These are phyloP conservation scores for Hemibagrus wyckioides DNA, from an alignment of 2,113 vertebrate genomes.

Conservation along the genomic window DNA sequence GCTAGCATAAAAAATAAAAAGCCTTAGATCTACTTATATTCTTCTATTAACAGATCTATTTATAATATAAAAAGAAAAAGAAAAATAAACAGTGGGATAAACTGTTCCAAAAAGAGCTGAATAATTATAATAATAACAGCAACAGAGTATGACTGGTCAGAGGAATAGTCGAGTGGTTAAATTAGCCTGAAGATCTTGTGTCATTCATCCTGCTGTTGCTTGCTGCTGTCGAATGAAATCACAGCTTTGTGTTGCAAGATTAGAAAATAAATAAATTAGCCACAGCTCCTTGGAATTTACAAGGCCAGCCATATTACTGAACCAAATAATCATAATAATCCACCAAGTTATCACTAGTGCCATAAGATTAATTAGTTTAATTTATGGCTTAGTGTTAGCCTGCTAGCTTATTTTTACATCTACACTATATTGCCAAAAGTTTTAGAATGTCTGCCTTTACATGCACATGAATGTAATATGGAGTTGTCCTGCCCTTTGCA, in stretches of 20 bases:
- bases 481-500: too few relatives aligned
- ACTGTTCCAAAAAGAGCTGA: not conserved
- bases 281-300: too few relatives aligned
- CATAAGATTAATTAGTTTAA: too few relatives aligned
- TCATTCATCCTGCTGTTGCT: too few relatives aligned
- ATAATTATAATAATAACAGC: too few relatives aligned
- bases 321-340: not conserved
- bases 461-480: too few relatives aligned
- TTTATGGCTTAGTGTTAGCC: too few relatives aligned
- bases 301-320: not conserved
- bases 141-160: not conserved
- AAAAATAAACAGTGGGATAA: not conserved
- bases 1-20: not conserved
- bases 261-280: not conserved
- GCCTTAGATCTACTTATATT: not conserved
- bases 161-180: not conserved
- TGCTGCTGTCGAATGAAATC: not conserved
- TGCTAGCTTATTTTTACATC: too few relatives aligned
- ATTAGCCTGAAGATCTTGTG: too few relatives aligned
- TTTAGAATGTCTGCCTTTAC: too few relatives aligned
- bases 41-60: not conserved
- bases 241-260: not conserved
- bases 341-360: not conserved
- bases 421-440: too few relatives aligned
- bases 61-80: not conserved